Conservation (phyloP, 2,113 vertebrate species). For the Oenanthe melanoleuca region DNA sequence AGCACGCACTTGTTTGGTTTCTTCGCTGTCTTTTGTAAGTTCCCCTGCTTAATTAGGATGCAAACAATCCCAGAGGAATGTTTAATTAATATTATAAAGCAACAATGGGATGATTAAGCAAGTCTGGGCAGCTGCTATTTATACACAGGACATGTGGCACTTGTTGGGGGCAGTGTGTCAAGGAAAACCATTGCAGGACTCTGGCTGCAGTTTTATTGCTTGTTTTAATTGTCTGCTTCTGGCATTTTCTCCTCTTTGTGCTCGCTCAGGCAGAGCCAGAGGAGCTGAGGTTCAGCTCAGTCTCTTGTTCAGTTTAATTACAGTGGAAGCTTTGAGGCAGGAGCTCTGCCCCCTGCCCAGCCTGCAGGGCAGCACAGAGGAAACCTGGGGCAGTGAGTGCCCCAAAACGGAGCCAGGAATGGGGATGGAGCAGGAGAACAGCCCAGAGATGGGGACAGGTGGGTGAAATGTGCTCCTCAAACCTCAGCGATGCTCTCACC, state of each 20-base stretch:
- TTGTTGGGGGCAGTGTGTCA: background rate
- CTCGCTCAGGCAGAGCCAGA: background rate
- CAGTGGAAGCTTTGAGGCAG: background rate
- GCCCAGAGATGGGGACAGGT: background rate
- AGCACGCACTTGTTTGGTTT: background rate
- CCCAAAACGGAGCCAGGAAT: background rate
- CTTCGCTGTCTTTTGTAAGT: slow-evolving; percentile 14
- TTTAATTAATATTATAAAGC: slow-evolving; percentile 67
- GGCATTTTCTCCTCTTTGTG: slow-evolving; percentile 41
- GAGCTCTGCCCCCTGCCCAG: background rate
- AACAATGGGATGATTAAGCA: slow-evolving; percentile 63
- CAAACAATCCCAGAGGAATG: slow-evolving; percentile 56
- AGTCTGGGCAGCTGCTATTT: slow-evolving; percentile 56
- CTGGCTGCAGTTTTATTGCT: background rate
- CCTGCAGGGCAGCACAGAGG: background rate
- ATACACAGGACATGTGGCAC: slow-evolving; percentile 41
- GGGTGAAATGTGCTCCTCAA: fast-evolving
- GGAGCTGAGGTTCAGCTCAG: background rate
- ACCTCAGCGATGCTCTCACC: fast-evolving
- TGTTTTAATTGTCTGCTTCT: background rate
- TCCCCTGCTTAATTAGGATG: slow-evolving; percentile 43
- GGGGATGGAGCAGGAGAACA: background rate
- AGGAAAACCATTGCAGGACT: background rate
- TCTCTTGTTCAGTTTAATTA: slow-evolving; percentile 22
- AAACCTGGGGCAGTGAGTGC: background rate